Conservation (phyloP, 2,888 invertebrate genomes). For the Cephus spinipes region DNA sequence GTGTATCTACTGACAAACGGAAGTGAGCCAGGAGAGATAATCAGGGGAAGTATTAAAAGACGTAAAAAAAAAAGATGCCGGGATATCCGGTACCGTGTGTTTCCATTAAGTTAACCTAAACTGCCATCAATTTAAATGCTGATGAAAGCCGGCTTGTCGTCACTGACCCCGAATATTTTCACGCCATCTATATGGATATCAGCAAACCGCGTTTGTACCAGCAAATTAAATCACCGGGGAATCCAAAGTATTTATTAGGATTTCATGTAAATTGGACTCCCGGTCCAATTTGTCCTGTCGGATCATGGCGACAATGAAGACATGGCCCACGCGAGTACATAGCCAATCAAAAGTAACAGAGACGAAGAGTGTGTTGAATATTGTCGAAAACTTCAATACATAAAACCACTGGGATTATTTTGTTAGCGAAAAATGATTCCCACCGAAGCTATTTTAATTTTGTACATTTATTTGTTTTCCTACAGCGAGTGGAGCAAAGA, state of each 20-base stretch:
- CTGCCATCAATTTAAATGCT: constrained; percentile 49
- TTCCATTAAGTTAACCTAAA: constrained; percentile 40
- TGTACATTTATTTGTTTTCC: not conserved
- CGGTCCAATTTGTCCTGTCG: not conserved
- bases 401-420: not conserved
- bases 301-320: not conserved
- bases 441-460: not conserved
- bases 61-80: not conserved
- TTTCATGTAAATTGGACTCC: constrained; percentile 51
- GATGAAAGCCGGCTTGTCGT: constrained; percentile 42
- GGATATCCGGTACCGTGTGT: constrained; percentile 13
- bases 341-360: not conserved
- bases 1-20: constrained; percentile 12
- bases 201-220: constrained; percentile 27
- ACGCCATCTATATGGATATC: constrained; percentile 52
- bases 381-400: not conserved
- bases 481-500: constrained; percentile 6
- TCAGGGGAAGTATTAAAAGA: not conserved
- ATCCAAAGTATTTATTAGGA: constrained; percentile 53
- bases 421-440: not conserved
- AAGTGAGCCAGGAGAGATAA: not conserved
- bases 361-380: not conserved
- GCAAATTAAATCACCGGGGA: constrained; percentile 55
- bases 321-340: not conserved
- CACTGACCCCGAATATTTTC: constrained; percentile 40